A percentile compares a stretch with the other conserved stretches of the same genome.
These are phyloP conservation scores for Aphidoletes aphidimyza DNA, from an alignment of 2,888 invertebrate genomes.

Conservation along the genomic window DNA sequence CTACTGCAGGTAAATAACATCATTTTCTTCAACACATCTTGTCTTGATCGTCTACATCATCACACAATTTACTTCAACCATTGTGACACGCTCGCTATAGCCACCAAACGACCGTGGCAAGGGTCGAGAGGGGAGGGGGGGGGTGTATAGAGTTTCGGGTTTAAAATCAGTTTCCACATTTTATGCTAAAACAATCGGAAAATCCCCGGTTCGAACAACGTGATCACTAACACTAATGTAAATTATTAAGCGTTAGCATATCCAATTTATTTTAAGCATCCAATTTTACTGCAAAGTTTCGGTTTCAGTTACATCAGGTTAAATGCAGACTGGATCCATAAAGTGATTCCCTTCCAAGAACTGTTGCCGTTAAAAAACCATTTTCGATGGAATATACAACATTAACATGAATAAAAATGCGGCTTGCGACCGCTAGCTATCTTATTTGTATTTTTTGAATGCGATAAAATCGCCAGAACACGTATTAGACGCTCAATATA, in stretches of 20 bases:
- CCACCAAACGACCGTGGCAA: no score
- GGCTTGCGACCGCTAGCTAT: neutral
- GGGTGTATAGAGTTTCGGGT: no score
- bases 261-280: constrained; percentile 27
- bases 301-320: neutral
- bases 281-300: neutral
- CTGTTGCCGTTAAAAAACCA: neutral
- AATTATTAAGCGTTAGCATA: constrained; percentile 36
- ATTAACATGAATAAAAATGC: neutral
- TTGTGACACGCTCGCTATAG: no score
- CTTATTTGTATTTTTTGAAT: neutral
- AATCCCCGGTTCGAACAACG: neutral
- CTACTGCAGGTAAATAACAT: constrained; percentile 75
- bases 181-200: constrained; percentile 30
- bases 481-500: constrained; percentile 51
- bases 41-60: neutral
- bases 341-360: neutral
- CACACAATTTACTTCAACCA: neutral
- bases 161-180: neutral
- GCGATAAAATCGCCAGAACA: constrained; percentile 51
- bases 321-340: neutral
- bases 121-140: no score
- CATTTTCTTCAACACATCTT: neutral
- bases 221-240: constrained; percentile 20
- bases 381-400: neutral